Base-by-base conservation (phyloP, 92 coral and sea anemone genomes). In the Zoanthus sociatus region DNA sequence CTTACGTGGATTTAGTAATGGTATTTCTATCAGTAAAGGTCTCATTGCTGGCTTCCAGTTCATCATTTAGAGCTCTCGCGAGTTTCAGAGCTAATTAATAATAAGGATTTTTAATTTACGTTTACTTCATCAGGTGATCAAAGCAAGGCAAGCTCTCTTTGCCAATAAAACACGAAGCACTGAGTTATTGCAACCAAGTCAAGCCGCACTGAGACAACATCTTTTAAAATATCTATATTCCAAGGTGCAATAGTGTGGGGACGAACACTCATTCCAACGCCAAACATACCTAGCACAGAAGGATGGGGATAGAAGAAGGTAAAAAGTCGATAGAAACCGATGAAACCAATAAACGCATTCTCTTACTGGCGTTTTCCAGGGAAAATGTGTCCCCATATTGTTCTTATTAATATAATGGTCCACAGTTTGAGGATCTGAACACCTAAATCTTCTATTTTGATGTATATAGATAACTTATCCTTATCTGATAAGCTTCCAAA, bases 331-430 rank as follows among this genome's bases (percentile, higher is more conserved):
- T 5, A 9, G 55, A 50, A 50, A 9, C 55, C 55, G 26, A 4
- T 37, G 12, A 11, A 83, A 42, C 83, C 86, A 50, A 37, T 84
- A 47, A 51, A 68, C 18, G 51, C 44, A 45, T 47, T 73, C 50
- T 88, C 91, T 31, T 70, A 76, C 46, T 4, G 90, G 88, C 14
- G 90, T 90, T 71, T 89, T 87, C 30, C 87, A 85, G 75, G 88
- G 68, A 66, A 50, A 50, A 5, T 9, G 0, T 50, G 55, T 1
- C 9, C 55, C 55, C 12, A 50, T 50, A 21, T 82, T 7, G 82
- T 90, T 44, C 42, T 71, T 15, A 21, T 85, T 42, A 90, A 26
- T 26, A 37, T 37, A 37, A 37, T 90, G 87, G 7, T 90, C 1
- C 86, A 79, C 84, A 60, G 78, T 55, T 32, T 90, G 84, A 78